Evolutionary conservation across 2,888 invertebrate species (phyloP).

Genomic region (Drosophila flavopinicola): DNA sequence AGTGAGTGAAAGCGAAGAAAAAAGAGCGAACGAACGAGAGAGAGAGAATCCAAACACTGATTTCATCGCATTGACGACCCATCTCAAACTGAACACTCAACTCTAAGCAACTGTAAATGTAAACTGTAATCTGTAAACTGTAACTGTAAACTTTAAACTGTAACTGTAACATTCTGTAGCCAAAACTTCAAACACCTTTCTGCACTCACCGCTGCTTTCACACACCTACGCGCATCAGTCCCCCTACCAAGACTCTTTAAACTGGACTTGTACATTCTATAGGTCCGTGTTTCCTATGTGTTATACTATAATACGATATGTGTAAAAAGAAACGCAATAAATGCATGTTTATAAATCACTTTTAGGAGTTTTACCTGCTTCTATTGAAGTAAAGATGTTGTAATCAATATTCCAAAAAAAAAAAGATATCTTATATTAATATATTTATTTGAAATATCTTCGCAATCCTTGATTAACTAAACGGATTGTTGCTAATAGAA

Average conservation of each 20-base stretch:
- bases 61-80: slow-evolving; percentile 71
- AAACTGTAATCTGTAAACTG: slow-evolving; percentile 32
- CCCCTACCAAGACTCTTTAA: slow-evolving; percentile 45
- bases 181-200: slow-evolving; percentile 12
- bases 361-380: too few relatives aligned
- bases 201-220: slow-evolving; percentile 25
- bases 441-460: too few relatives aligned
- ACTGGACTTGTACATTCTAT: slow-evolving; percentile 19
- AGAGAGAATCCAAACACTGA: slow-evolving; percentile 69
- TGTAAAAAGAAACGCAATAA: slow-evolving; percentile 70
- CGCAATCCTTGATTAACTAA: too few relatives aligned
- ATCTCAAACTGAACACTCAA: slow-evolving; percentile 43
- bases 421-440: too few relatives aligned
- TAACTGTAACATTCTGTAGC: slow-evolving; percentile 30
- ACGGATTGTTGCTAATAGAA: too few relatives aligned
- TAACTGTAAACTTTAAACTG: slow-evolving; percentile 32
- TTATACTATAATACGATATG: slow-evolving; percentile 52
- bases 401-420: too few relatives aligned
- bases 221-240: slow-evolving; percentile 31
- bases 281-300: slow-evolving; percentile 46
- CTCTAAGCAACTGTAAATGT: slow-evolving; percentile 34
- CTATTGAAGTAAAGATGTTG: too few relatives aligned
- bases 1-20: neutral
- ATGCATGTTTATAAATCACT: slow-evolving; percentile 64
- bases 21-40: slow-evolving; percentile 18